phyloP scores from a whole-genome alignment of 2,797 vertebrate genomes.

The Scomberomorus guttatus region DNA sequence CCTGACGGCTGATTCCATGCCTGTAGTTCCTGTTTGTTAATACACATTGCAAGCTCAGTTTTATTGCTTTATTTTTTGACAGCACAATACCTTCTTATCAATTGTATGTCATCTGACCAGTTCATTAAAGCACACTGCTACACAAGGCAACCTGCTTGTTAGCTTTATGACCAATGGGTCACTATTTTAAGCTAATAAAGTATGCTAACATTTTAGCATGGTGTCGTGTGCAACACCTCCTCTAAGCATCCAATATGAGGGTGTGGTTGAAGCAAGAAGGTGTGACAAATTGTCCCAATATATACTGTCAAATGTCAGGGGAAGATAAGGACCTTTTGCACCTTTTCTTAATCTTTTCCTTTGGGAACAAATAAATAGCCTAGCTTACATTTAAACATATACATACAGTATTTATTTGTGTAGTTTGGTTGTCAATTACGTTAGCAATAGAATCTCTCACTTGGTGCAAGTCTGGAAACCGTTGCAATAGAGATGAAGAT shows the following conservation, averaged over 20 bases:
- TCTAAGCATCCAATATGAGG: too few species aligned
- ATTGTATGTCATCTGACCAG: background rate
- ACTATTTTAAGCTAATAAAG: background rate
- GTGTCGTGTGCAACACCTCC: background rate
- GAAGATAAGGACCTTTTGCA: too few species aligned
- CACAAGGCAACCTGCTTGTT: background rate
- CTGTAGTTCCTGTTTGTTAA: conserved; percentile 24
- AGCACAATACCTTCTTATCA: background rate
- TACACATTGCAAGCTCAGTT: background rate
- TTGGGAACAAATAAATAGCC: too few species aligned
- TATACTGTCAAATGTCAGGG: too few species aligned
- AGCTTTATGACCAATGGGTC: background rate
- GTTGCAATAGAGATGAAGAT: background rate
- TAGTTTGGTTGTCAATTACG: too few species aligned
- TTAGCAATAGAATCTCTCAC: too few species aligned
- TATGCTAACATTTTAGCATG: background rate
- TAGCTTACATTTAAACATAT: too few species aligned
- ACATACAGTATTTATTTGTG: too few species aligned
- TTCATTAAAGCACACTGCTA: background rate
- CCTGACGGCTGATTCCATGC: conserved; percentile 7
- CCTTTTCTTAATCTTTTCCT: too few species aligned
- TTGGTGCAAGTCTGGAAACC: background rate
- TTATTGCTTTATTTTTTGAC: background rate
- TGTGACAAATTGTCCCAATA: too few species aligned
- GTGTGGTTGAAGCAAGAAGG: too few species aligned